A percentile compares a stretch with the other conserved stretches of the same genome.
Conservation (phyloP, 2,797 vertebrate species). For the Catostomus latipinnis region DNA sequence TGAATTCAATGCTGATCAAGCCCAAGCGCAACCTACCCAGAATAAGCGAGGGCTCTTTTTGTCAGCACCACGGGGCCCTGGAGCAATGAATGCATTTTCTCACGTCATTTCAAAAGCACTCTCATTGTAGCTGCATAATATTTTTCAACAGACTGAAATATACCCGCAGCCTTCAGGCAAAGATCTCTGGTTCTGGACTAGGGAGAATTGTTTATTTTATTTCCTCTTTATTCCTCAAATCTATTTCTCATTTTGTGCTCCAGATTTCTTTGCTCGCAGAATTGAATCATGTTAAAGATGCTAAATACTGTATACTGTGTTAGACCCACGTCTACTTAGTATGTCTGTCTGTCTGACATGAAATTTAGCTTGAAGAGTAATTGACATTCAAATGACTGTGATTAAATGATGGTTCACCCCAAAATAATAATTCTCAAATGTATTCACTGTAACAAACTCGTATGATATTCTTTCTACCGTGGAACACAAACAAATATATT, state of each 20-base stretch:
- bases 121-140: slow-evolving; percentile 46
- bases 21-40: slow-evolving; percentile 40
- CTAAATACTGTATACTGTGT: no score
- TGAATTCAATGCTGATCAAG: slow-evolving; percentile 38
- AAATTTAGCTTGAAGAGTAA: no score
- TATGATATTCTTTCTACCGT: no score
- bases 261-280: neutral
- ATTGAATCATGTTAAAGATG: no score
- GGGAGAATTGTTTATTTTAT: slow-evolving; percentile 29
- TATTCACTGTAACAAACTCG: no score
- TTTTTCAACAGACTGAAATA: slow-evolving; percentile 47
- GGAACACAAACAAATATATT: no score
- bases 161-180: slow-evolving; percentile 52
- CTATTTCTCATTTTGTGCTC: slow-evolving; percentile 25
- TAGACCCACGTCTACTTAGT: no score
- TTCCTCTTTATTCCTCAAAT: neutral
- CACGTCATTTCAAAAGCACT: slow-evolving; percentile 51
- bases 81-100: slow-evolving; percentile 52
- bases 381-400: no score
- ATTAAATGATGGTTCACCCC: no score
- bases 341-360: neutral
- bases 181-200: slow-evolving; percentile 39
- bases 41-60: slow-evolving; percentile 48
- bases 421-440: no score
- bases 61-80: slow-evolving; percentile 32